Evolutionary conservation across 2,797 vertebrate species (phyloP), one percentile per base, ranked within the genome.

Genomic region (Rhynchotus rufescens): DNA sequence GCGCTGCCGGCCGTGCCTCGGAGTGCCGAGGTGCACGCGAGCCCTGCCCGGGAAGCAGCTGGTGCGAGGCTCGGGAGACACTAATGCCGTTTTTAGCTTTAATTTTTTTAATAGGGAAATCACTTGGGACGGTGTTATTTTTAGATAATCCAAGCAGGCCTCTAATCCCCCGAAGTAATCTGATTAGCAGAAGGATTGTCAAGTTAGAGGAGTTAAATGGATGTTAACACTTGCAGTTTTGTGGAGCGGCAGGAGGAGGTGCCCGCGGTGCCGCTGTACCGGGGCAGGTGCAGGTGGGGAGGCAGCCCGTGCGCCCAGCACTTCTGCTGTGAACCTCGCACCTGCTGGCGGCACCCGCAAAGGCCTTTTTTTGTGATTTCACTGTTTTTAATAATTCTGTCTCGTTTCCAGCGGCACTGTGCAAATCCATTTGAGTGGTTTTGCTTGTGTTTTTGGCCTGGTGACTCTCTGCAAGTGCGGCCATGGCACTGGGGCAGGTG

Each of bases 241-340:
- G 7, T 52, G 78, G 45, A 54, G 61, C 36, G 40, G 20, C 20
- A 23, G 52, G 86, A 67, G 78, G 60, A 44, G 9, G 61, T 60
- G 54, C 38, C 77, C 5, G 2, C 32, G 61, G 25, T 8, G 23
- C 49, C 9, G 45, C 12, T 11, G 1, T 32, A 3, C 0, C 85
- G 91, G 88, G 54, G 51, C 7, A 3, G 5, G 49, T 6, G 32
- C 19, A 4, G 6, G 36, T 16, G 52, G 42, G 32, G 83, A 78
- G 34, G 56, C 62, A 59, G 77, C 77, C 57, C 75, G 84, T 91
- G 92, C 93, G 91, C 88, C 95, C 96, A 96, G 89, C 92, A 86
- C 93, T 88, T 96, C 96, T 86, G 84, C 94, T 96, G 90, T 85
- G 93, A 85, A 94, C 78, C 54, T 77, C 22, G 28, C 84, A 80